These are phyloP conservation scores for Microdon myrmicae DNA, from an alignment of 2,888 invertebrate species.

Conservation along the genomic window DNA sequence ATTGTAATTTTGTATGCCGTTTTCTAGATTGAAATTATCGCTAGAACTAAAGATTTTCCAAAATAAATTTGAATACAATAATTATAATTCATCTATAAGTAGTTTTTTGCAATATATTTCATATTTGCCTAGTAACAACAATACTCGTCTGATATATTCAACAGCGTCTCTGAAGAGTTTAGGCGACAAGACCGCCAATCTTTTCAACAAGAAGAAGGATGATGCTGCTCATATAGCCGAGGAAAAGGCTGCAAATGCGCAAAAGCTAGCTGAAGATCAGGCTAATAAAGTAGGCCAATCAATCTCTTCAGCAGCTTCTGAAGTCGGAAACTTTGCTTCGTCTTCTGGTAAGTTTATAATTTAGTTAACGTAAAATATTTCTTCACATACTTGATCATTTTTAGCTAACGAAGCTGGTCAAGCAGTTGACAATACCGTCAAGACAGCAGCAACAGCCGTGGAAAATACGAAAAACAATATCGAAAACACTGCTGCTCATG, in stretches of 20 bases:
- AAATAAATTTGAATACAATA: too few relatives aligned
- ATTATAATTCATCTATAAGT: too few relatives aligned
- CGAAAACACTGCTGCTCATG: slow-evolving; percentile 60
- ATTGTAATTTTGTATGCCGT: too few relatives aligned
- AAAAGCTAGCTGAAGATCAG: slow-evolving; percentile 73
- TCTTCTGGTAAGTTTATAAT: slow-evolving; percentile 64
- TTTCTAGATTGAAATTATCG: too few relatives aligned
- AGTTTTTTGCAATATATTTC: too few relatives aligned
- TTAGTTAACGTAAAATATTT: not conserved
- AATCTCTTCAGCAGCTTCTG: slow-evolving; percentile 70
- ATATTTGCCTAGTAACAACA: too few relatives aligned
- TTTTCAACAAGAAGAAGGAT: slow-evolving; percentile 79
- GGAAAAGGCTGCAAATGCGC: slow-evolving; percentile 73
- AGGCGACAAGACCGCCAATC: slow-evolving; percentile 77
- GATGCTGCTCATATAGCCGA: slow-evolving; percentile 74
- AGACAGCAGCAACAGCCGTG: slow-evolving; percentile 59
- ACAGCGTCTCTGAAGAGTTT: slow-evolving; percentile 77
- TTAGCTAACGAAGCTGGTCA: slow-evolving; percentile 63
- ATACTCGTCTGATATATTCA: too few relatives aligned
- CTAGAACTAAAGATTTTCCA: too few relatives aligned
- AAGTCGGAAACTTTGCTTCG: slow-evolving; percentile 69
- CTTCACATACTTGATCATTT: not conserved
- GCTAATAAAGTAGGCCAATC: slow-evolving; percentile 73
- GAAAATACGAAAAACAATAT: slow-evolving; percentile 60
- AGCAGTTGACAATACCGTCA: slow-evolving; percentile 63